phyloP scores from a whole-genome alignment of 2,888 invertebrate genomes.

The Pyrocoelia pectoralis region DNA sequence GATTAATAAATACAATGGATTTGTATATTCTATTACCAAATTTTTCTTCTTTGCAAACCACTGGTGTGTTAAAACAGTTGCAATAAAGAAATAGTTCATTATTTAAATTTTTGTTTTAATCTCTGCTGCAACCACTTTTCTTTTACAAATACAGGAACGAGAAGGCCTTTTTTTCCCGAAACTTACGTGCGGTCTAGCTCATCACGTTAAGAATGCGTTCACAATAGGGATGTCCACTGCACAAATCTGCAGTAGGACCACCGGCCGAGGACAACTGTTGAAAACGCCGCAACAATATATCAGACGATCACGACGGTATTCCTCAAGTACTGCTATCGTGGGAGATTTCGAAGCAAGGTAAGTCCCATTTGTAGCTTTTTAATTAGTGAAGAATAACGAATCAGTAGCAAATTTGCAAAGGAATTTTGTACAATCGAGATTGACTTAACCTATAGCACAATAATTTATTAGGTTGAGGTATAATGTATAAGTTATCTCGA shows the following conservation, averaged over 20 bases:
- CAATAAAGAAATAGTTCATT: constrained; percentile 62
- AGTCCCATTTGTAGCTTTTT: not conserved
- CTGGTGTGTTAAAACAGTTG: constrained; percentile 60
- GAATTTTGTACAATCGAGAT: no score
- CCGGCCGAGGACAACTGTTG: constrained; percentile 54
- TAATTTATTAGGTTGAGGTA: not conserved
- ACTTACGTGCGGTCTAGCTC: constrained; percentile 47
- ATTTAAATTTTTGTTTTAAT: constrained; percentile 45
- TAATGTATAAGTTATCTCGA: not conserved
- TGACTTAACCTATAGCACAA: not conserved
- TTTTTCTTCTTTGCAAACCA: constrained; percentile 36
- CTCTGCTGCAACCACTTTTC: not conserved
- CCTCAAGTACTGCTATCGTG: not conserved
- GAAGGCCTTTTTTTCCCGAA: constrained; percentile 19
- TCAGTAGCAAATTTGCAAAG: no score
- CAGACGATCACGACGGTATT: constrained; percentile 25
- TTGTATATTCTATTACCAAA: constrained; percentile 41
- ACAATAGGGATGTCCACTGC: constrained; percentile 53
- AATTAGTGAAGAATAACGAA: not conserved
- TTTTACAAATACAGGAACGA: no score
- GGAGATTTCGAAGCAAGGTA: not conserved
- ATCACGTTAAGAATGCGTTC: constrained; percentile 52
- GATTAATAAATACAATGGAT: constrained; percentile 39
- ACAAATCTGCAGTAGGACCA: constrained; percentile 55
- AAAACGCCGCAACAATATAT: constrained; percentile 49